phyloP scores from a whole-genome alignment of 2,113 vertebrate genomes.

The Trichomycterus rosablanca region DNA sequence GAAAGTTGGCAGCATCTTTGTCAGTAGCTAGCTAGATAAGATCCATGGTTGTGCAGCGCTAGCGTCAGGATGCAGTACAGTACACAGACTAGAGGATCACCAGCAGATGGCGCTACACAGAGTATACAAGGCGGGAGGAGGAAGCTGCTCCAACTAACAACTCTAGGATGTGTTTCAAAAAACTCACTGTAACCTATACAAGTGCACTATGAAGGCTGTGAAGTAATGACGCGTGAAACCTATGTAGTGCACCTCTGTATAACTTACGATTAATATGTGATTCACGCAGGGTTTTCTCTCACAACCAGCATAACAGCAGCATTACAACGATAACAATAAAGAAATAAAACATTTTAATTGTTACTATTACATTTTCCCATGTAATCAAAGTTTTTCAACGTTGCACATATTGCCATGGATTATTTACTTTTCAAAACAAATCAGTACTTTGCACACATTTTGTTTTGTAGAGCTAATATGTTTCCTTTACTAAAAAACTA shows the following conservation, averaged over 20 bases:
- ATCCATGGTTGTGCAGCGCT: constrained; percentile 35
- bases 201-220: not conserved
- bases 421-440: no score
- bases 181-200: not conserved
- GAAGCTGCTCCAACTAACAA: no score
- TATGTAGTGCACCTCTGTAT: constrained; percentile 7
- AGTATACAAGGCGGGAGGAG: not conserved
- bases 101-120: constrained; percentile 12
- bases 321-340: no score
- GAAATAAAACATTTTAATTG: no score
- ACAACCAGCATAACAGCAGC: no score
- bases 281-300: not conserved
- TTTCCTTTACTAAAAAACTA: no score
- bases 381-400: no score
- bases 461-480: no score
- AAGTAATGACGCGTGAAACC: not conserved
- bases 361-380: no score
- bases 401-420: no score
- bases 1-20: constrained; percentile 44
- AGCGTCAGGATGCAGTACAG: constrained; percentile 26
- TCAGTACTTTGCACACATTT: no score
- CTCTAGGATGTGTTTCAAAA: not conserved
- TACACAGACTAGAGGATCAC: not conserved
- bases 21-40: constrained; percentile 31
- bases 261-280: not conserved